A percentile compares a stretch with the other conserved stretches of the same genome.
phyloP scores from a whole-genome alignment of 1,140 invertebrate species.

The Whitmania pigra region DNA sequence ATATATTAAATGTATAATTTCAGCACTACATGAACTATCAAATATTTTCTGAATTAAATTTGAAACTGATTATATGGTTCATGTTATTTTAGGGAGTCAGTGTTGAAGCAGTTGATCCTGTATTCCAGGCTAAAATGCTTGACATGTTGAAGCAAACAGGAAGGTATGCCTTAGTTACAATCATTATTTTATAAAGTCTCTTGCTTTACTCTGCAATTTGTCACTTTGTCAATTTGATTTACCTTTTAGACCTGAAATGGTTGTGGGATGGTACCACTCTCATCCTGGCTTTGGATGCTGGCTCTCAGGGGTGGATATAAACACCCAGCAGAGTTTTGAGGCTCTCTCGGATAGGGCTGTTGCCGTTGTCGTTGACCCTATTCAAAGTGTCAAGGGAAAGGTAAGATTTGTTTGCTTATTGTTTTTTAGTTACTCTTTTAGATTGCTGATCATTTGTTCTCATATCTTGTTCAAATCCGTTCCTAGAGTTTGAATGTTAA shows the following conservation, averaged over 20 bases:
- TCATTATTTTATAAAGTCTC: neutral
- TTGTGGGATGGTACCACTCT: slow-evolving; percentile 99
- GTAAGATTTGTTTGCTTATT: slow-evolving; percentile 30
- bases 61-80: neutral
- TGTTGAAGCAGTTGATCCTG: slow-evolving; percentile 98
- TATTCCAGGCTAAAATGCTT: slow-evolving; percentile 99
- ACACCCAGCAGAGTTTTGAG: slow-evolving; percentile 98
- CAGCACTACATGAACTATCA: neutral
- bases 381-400: slow-evolving; percentile 91
- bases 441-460: neutral
- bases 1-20: neutral
- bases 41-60: neutral
- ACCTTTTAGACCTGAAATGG: slow-evolving; percentile 76
- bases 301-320: slow-evolving; percentile 98
- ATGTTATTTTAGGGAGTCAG: slow-evolving; percentile 67
- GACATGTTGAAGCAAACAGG: slow-evolving; percentile 99
- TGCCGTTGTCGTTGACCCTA: slow-evolving; percentile 97
- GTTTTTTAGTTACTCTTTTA: neutral
- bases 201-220: slow-evolving; percentile 6
- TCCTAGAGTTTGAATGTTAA: too few species aligned
- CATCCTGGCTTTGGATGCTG: slow-evolving; percentile 99
- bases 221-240: neutral
- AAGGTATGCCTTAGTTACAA: slow-evolving; percentile 40
- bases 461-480: neutral
- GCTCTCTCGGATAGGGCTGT: slow-evolving; percentile 93